Evolutionary conservation across 2,888 invertebrate genomes (phyloP).

Genomic region (Euphydryas editha): DNA sequence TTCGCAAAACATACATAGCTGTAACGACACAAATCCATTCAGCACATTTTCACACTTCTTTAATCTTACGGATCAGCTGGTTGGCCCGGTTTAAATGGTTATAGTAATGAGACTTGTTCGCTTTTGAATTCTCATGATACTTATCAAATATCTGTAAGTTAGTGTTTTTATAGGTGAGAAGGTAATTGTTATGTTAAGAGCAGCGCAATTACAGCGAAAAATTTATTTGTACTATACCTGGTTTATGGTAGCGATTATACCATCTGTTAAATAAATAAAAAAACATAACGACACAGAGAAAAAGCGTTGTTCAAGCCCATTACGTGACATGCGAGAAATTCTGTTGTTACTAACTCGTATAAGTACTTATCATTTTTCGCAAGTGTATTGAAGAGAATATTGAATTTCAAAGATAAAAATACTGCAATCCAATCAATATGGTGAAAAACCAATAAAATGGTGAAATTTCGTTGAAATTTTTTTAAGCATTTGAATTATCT

Average conservation of each 20-base stretch:
- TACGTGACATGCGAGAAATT: too few relatives aligned
- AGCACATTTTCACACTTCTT: conserved; percentile 44
- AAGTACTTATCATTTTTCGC: neutral
- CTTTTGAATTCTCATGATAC: conserved; percentile 17
- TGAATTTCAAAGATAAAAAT: neutral
- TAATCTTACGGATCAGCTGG: conserved; percentile 38
- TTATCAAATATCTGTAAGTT: conserved; percentile 6
- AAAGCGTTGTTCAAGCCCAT: too few relatives aligned
- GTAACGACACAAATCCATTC: conserved; percentile 45
- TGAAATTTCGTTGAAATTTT: neutral
- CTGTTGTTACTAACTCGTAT: too few relatives aligned
- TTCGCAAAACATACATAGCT: conserved; percentile 60
- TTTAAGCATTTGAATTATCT: neutral
- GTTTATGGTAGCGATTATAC: neutral
- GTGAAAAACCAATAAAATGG: neutral
- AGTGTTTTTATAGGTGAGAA: neutral
- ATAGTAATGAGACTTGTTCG: conserved; percentile 15
- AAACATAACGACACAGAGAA: too few relatives aligned
- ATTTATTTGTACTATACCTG: neutral
- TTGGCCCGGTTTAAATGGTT: conserved; percentile 27
- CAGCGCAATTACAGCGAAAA: neutral
- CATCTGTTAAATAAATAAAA: neutral
- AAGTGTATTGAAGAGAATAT: neutral
- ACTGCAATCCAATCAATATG: neutral
- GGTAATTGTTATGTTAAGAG: neutral